Base-by-base conservation (phyloP, 2,113 vertebrate species). In the Gasterosteus aculeatus region DNA sequence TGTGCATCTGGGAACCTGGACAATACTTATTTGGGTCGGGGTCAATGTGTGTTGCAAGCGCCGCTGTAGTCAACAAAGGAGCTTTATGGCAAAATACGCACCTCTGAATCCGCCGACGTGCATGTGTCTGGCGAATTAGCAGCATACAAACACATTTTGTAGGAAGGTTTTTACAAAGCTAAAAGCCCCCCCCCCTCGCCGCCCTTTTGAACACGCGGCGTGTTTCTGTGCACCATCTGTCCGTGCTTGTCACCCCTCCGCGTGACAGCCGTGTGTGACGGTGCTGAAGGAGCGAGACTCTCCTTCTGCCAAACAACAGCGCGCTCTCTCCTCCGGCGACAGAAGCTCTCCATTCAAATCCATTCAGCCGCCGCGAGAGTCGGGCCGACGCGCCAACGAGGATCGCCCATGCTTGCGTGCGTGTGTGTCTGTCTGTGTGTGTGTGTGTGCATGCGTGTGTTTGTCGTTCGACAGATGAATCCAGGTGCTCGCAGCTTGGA, bases 381-480 rank as follows among this genome's bases (percentile, higher is more conserved):
- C 22, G 22, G 22, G 22, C 22, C 22, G 22, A 26, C 22, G 22
- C 22, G 22, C 22, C 59, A 41, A 77, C 71, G 69, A 61, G 62
- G 69, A 75, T 65, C 80, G 58, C 29, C 61, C 63, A 53, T 57
- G 74, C 51, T 33, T 49, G 8, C 26, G 22, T 31, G 14, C 41
- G 59, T 62, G 19, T 38, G 58, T 51, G 29, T 38, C 33, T 46
- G 38, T 26, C 38, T 31, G 53, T 41, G 53, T 46, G 44, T 58
- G 49, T 47, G 61, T 19, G n/a, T 31, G 51, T 38, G 69, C 5
- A 54, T 12, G 49, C 9, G 60, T 9, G n/a, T 29, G 42, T 44
- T 9, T 26, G 14, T 16, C 26, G 49, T 60, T 56, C 74, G 83
- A 77, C 82, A 77, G 84, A 69, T 88, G 83, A 86, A 90, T 84